Evolutionary conservation across 2,888 invertebrate genomes (phyloP), one percentile per base, ranked within the genome.

Genomic region (Lordiphosa andalusiaca): DNA sequence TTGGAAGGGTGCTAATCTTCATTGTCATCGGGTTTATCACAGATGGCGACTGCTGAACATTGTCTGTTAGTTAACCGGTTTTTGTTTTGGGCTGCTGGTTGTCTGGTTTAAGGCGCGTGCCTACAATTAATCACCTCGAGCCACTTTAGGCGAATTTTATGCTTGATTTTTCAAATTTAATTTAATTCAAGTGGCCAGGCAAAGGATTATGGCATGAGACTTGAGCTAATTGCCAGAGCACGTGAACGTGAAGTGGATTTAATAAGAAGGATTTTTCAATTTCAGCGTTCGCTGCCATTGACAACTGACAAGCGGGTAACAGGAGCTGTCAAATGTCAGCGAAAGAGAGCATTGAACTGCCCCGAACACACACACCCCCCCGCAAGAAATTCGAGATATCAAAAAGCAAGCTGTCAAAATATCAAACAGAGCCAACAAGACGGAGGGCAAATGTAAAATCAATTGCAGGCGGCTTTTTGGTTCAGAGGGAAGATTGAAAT

Each of bases 101-200:
- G n/a, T 55, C 39, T 25, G 25, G 6, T 16, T 57, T 40, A 12
- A 40, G 73, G 57, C 74, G 87, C 86, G 81, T 84, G 88, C 69
- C 85, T 78, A 72, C 76, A 85, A 87, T 87, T 87, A 87, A 84
- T 86, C 88, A 76, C 55, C 36, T 30, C 30, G 9, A 30, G 30
- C 30, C 35, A 21, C 66, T 49, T 47, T 49, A 50, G 50, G 58
- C 52, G 56, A 50, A 35, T 46, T 38, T 9, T 66, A 52, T 44
- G 39, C 56, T 46, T 63, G 54, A 38, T 42, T 55, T 62, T 63
- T 61, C 41, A 64, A 69, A 66, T 70, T 69, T 58, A 50, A 73
- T 73, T 80, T 66, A 38, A 62, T 68, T 61, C 67, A 66, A 76
- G 73, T 64, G 63, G 49, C 64, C 62, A 16, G 39, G 51, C 19